phyloP scores from a whole-genome alignment of 2,113 vertebrate genomes.

The Tyto alba region DNA sequence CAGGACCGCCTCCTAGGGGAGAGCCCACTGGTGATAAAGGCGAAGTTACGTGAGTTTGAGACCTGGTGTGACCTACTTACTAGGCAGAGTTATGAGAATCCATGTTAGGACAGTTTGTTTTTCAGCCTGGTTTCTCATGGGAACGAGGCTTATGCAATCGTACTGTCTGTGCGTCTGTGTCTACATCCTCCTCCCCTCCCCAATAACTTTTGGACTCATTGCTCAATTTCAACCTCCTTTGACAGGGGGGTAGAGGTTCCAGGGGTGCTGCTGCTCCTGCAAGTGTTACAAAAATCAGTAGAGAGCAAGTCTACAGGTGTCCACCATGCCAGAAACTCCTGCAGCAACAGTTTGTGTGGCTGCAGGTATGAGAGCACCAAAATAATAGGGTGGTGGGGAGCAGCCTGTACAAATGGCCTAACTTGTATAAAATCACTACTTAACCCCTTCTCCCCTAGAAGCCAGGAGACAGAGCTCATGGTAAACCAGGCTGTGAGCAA shows the following conservation, averaged over 20 bases:
- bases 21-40: not conserved
- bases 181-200: constrained; percentile 63
- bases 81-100: constrained; percentile 44
- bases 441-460: not conserved
- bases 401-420: not conserved
- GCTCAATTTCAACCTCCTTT: constrained; percentile 30
- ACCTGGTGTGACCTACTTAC: constrained; percentile 30
- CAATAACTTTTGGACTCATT: constrained; percentile 64
- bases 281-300: not conserved
- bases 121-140: constrained; percentile 64
- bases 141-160: constrained; percentile 38
- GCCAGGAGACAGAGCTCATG: not conserved
- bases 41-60: constrained; percentile 4
- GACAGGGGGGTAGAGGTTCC: not conserved
- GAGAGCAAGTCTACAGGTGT: not conserved
- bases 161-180: constrained; percentile 42
- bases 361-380: not conserved
- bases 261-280: not conserved
- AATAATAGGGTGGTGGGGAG: not conserved
- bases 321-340: not conserved
- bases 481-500: not conserved
- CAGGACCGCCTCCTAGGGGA: constrained; percentile 6
- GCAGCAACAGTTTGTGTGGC: not conserved
- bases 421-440: not conserved
- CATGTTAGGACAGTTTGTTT: constrained; percentile 59